Conservation (phyloP, 2,888 invertebrate genomes). For the Papilio elwesi region DNA sequence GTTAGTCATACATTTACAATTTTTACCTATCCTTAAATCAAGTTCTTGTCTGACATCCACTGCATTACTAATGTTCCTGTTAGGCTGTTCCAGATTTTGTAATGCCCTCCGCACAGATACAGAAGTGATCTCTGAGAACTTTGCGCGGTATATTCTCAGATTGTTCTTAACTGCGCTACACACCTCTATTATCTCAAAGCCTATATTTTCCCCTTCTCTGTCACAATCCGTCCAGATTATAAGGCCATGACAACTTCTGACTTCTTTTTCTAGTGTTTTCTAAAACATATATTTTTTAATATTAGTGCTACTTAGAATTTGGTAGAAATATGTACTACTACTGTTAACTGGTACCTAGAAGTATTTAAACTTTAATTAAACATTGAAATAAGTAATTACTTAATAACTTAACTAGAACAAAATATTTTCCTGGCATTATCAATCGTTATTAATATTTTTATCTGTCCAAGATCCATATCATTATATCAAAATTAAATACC, state of each 20-base stretch:
- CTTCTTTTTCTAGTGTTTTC: conserved; percentile 88
- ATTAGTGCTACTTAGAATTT: too few relatives aligned
- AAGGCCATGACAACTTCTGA: conserved; percentile 87
- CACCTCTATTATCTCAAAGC: conserved; percentile 97
- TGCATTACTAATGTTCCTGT: conserved; percentile 93
- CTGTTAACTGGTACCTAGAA: too few relatives aligned
- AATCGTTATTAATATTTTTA: too few relatives aligned
- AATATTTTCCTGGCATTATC: too few relatives aligned
- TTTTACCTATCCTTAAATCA: conserved; percentile 94
- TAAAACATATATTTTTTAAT: conserved; percentile 59
- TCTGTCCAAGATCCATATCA: too few relatives aligned
- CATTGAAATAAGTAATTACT: too few relatives aligned
- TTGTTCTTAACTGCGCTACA: conserved; percentile 91
- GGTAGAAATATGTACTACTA: too few relatives aligned
- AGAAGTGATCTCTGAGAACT: conserved; percentile 98
- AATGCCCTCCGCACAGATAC: conserved; percentile 92
- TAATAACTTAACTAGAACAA: too few relatives aligned
- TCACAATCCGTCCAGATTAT: conserved; percentile 99
- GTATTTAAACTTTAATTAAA: too few relatives aligned
- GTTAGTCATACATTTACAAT: not conserved
- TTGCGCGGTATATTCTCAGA: conserved; percentile 90
- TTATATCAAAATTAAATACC: too few relatives aligned
- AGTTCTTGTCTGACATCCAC: conserved; percentile 96
- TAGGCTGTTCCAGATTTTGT: conserved; percentile 90
- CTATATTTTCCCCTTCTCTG: conserved; percentile 99